Percentiles rank a stretch among this genome's conserved stretches.
phyloP scores from a whole-genome alignment of 2,888 invertebrate species.

The Nymphalis polychloros region DNA sequence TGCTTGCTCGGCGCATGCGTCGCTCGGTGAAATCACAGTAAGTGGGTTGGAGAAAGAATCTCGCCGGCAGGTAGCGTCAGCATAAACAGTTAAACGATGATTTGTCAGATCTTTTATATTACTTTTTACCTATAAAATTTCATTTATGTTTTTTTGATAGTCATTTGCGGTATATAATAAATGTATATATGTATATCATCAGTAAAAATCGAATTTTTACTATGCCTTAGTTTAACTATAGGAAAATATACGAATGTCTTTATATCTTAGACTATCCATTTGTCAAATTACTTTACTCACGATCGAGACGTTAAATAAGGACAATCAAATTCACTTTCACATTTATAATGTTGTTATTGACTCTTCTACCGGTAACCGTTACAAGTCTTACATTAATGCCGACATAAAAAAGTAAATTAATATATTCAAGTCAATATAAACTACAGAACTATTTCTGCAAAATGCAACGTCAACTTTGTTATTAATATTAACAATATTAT shows the following conservation, averaged over 20 bases:
- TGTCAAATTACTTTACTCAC: too few species aligned
- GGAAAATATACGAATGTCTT: too few species aligned
- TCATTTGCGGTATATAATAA: too few species aligned
- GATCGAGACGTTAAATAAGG: not conserved
- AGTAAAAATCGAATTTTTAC: too few species aligned
- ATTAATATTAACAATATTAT: too few species aligned
- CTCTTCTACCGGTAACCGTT: not conserved
- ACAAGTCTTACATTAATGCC: not conserved
- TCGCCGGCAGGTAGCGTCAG: conserved; percentile 56
- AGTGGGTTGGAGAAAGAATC: conserved; percentile 82
- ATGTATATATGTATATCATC: too few species aligned
- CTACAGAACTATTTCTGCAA: too few species aligned
- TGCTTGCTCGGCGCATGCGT: conserved; percentile 12
- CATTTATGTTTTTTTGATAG: conserved; percentile 1
- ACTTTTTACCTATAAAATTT: conserved; percentile 1
- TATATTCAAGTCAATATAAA: not conserved
- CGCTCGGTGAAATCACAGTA: conserved; percentile 72
- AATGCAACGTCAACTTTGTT: too few species aligned
- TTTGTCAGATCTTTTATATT: conserved; percentile 6
- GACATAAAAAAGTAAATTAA: not conserved
- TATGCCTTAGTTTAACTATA: too few species aligned
- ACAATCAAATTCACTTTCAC: conserved; percentile 4
- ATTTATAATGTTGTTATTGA: not conserved
- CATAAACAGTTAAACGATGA: conserved; percentile 39
- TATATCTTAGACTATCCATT: too few species aligned